Conservation (phyloP, 2,888 invertebrate species). For the Eueremaeus valkanovi region DNA sequence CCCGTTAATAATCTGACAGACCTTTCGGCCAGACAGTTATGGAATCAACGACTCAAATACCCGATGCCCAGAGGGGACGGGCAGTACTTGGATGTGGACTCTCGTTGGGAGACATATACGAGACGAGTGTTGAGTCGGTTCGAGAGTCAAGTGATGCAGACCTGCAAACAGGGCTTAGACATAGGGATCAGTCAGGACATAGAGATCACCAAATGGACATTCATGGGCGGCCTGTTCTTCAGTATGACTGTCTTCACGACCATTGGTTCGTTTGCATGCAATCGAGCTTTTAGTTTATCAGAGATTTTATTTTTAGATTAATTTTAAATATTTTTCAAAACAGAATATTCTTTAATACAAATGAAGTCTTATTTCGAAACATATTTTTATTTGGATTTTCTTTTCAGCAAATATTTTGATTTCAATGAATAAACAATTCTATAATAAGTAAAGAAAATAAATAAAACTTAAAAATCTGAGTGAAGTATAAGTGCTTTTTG, state of each 20-base stretch:
- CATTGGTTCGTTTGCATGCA: conserved; percentile 70
- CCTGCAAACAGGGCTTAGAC: neutral
- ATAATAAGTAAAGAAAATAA: too few species aligned
- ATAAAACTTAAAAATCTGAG: too few species aligned
- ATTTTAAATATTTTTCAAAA: too few species aligned
- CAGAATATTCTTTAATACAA: too few species aligned
- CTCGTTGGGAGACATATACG: neutral
- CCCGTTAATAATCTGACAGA: conserved; percentile 31
- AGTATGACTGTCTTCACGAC: conserved; percentile 81
- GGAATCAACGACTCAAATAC: conserved; percentile 2
- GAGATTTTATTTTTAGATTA: too few species aligned
- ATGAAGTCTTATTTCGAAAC: too few species aligned
- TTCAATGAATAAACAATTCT: too few species aligned
- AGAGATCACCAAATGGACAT: conserved; percentile 62
- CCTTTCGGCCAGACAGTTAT: neutral
- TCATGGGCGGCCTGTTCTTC: conserved; percentile 79
- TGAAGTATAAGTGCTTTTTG: too few species aligned
- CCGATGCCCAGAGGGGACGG: conserved; percentile 4
- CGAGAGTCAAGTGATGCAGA: neutral
- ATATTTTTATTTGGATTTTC: too few species aligned
- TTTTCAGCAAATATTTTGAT: too few species aligned
- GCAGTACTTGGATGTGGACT: neutral
- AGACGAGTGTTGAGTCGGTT: neutral
- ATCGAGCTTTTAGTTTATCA: too few species aligned
- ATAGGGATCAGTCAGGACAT: conserved; percentile 23